Evolutionary conservation across 64 coral and sea anemone species (phyloP), one percentile per base, ranked within the genome.

Genomic region (Actinia equina): DNA sequence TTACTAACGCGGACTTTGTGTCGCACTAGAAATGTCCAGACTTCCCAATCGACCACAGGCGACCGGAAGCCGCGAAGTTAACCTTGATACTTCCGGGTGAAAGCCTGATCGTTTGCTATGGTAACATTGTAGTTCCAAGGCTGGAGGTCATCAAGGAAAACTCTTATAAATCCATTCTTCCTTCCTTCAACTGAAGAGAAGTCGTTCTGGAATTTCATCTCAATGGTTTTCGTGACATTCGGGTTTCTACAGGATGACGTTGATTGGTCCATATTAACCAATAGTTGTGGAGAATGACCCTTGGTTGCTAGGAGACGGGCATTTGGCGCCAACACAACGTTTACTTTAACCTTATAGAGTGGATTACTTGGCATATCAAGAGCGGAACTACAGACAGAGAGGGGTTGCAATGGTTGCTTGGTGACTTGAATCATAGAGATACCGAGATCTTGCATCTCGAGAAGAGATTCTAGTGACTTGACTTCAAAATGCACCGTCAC

Each of bases 201-300:
- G 30, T 94, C 92, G 51, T 86, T 89, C 57, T 56, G 18, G 61
- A 94, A 94, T 7, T 51, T 59, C 19, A 94, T 69, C 20, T 77
- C 71, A 20, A 94, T 87, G 44, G n/a, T 89, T 63, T 74, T 94
- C 2, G 55, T 89, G 23, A 84, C 80, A 41, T 51, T 54, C 17
- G 92, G 92, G 74, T 94, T 88, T 71, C 18, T 71, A 84, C 92
- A 94, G 17, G 84, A 59, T 51, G 51, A 49, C 11, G 79, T 90
- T 58, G 88, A 89, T 52, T 94, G 84, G 22, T 79, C 65, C 17
- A 89, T 49, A 19, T 89, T 69, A 41, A 94, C 76, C 45, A 81
- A 57, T 17, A 89, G 77, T 71, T 94, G 92, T 59, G 92, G 84
- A 46, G 91, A 93, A 78, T 89, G 91, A 22, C 91, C 82, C 37